Evolutionary conservation across 1,140 invertebrate species (phyloP), one percentile per base, ranked within the genome.

Genomic region (Drosophila lacteicornis): DNA sequence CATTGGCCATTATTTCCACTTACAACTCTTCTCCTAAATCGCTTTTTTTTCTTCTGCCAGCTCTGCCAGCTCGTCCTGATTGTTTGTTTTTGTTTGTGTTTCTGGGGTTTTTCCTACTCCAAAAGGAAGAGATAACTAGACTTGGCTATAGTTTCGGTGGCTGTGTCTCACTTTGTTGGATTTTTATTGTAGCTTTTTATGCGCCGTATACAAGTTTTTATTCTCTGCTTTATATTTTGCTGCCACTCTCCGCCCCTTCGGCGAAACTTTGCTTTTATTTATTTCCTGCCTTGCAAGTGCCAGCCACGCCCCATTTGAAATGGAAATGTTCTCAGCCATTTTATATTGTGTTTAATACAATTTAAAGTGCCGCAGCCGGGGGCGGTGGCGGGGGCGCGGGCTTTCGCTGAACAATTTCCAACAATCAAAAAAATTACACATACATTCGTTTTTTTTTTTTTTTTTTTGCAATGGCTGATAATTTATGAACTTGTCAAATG

Each of bases 401-500:
- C 62, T 68, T 68, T 77, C 46, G 45, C 65, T 55, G 55, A 50
- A 50, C 47, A 55, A 55, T 69, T 53, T 69, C 1, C 22, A 33
- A 17, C 40, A 68, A 70, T 70, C 40, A 69, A 69, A 69, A 67
- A 67, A 76, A 59, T 59, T 75, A 51, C 51, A 77, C 46, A 40
- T 3, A 25, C n/a, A 12, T 1, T 30, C 50, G 25, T 43, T 36
- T 0, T 33, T 67, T 38, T 43, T 59, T 69, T 36, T 36, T 2
- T 11, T 33, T 8, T 11, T 69, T 55, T 38, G 38, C 22, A 51
- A 38, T 62, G 42, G 30, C 45, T 33, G 50, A 63, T 70, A 79
- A 78, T 79, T 79, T 79, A 79, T 79, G 75, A 79, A 79, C 75
- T 79, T 79, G 75, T 79, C 75, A 79, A 79, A 78, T 79, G 75